phyloP scores from a whole-genome alignment of 2,888 invertebrate genomes.

The Ferrisia virgata region DNA sequence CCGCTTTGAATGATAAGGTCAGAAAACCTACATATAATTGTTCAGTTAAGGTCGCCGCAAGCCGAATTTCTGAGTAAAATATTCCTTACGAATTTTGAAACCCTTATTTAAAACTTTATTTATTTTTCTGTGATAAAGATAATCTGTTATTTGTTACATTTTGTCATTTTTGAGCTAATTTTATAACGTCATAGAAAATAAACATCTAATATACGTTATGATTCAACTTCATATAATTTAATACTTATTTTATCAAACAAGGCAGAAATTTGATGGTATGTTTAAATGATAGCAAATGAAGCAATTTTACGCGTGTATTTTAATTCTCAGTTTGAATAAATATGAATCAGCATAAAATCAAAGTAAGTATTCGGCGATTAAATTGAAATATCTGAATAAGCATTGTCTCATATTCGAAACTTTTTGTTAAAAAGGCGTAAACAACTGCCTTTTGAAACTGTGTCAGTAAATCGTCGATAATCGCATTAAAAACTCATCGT shows the following conservation, averaged over 20 bases:
- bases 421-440: neutral
- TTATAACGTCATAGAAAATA: neutral
- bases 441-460: neutral
- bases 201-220: neutral
- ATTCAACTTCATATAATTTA: too few species aligned
- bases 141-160: neutral
- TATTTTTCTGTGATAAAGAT: neutral
- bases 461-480: conserved; percentile 24
- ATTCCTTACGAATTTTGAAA: too few species aligned
- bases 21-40: too few species aligned
- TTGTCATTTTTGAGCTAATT: neutral
- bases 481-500: conserved; percentile 8
- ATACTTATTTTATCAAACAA: too few species aligned
- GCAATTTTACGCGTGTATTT: too few species aligned
- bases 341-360: neutral
- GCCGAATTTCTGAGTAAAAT: too few species aligned
- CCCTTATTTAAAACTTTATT: neutral
- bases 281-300: too few species aligned
- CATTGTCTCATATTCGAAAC: neutral
- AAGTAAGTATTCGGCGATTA: neutral
- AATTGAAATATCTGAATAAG: too few species aligned
- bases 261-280: too few species aligned
- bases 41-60: too few species aligned
- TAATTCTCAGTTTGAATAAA: too few species aligned
- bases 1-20: too few species aligned